Conservation (phyloP, 2,113 vertebrate species). For the Megaleporinus macrocephalus region DNA sequence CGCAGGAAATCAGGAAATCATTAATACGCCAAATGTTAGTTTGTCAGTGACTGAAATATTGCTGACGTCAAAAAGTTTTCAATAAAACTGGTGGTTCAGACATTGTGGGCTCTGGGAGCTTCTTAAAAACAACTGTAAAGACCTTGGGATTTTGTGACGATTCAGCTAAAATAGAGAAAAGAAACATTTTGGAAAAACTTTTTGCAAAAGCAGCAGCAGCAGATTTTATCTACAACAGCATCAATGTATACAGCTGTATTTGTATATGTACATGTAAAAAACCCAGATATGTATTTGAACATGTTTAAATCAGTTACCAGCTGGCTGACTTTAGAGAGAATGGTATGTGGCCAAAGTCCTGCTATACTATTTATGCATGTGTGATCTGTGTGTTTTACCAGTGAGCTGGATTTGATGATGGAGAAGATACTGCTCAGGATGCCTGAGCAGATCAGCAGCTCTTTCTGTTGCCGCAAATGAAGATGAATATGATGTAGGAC, state of each 20-base stretch:
- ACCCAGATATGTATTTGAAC: too few species aligned
- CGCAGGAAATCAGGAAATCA: too few species aligned
- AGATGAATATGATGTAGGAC: slow-evolving; percentile 98
- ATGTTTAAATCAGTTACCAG: background rate
- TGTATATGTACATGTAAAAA: too few species aligned
- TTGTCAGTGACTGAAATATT: background rate
- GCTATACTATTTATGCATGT: background rate
- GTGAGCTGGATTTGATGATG: slow-evolving; percentile 85
- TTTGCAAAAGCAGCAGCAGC: too few species aligned
- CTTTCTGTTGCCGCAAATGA: slow-evolving; percentile 96
- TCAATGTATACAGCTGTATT: too few species aligned
- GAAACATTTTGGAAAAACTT: too few species aligned
- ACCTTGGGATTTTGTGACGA: background rate
- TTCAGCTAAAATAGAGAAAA: background rate
- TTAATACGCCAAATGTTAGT: background rate
- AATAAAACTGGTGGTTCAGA: background rate
- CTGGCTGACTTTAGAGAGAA: background rate
- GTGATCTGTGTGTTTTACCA: slow-evolving; percentile 68
- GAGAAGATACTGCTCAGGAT: slow-evolving; percentile 98
- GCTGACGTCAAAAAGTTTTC: too few species aligned
- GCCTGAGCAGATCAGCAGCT: slow-evolving; percentile 95
- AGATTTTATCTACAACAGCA: too few species aligned
- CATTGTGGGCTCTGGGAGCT: background rate
- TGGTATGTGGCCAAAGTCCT: background rate
- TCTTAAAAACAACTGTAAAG: background rate